Conservation (phyloP, 2,888 invertebrate genomes). For the Diplolepis rosae region DNA sequence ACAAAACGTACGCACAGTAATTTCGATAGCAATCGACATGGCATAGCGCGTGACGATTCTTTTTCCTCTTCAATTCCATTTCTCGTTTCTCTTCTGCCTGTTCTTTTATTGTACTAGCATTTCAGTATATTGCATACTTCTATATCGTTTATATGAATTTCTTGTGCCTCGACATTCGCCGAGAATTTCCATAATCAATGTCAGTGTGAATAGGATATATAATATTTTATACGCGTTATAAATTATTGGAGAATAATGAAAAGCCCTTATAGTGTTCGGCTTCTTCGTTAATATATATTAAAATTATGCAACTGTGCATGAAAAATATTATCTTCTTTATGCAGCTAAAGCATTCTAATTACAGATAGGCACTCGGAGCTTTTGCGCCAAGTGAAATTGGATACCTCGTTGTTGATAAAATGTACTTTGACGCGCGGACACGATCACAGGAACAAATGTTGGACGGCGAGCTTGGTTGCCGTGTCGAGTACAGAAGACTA, state of each 20-base stretch:
- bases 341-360: no score
- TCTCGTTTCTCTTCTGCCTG: not conserved
- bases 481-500: constrained; percentile 42
- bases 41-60: constrained; percentile 24
- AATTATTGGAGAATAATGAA: no score
- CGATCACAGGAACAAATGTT: not conserved
- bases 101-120: constrained; percentile 18
- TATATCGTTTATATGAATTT: not conserved
- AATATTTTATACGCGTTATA: no score
- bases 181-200: constrained; percentile 17
- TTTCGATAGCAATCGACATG: constrained; percentile 40
- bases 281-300: no score
- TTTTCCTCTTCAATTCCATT: constrained; percentile 5
- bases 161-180: not conserved
- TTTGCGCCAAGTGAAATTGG: not conserved
- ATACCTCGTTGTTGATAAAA: constrained; percentile 4
- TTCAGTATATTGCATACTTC: constrained; percentile 28
- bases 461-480: not conserved
- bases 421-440: constrained; percentile 1
- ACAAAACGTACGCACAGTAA: constrained; percentile 31
- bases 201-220: constrained; percentile 1
- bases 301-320: no score
- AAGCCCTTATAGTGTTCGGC: no score
- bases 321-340: not conserved
- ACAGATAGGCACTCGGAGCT: not conserved